Percentiles rank a stretch among this genome's conserved stretches.
phyloP scores from a whole-genome alignment of 2,888 invertebrate species.

The Cantharis lateralis region DNA sequence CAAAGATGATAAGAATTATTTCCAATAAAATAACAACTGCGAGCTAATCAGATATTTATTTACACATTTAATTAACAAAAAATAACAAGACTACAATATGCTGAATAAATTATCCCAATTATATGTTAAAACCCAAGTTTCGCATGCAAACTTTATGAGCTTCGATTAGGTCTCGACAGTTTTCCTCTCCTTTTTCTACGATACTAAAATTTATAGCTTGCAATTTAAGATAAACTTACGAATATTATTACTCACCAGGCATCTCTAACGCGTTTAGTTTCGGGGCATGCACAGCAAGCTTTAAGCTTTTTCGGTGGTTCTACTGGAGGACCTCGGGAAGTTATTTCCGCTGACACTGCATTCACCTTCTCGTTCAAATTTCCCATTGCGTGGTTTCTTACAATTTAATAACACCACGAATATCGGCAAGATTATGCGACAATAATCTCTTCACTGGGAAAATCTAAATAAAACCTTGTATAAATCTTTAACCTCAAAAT shows the following conservation, averaged over 20 bases:
- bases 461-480: background rate
- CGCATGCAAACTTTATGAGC: conserved; percentile 97
- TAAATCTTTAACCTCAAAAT: background rate
- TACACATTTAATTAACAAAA: background rate
- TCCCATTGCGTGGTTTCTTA: conserved; percentile 57
- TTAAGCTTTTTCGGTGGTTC: conserved; percentile 77
- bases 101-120: conserved; percentile 47
- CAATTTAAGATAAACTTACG: background rate
- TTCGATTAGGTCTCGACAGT: conserved; percentile 88
- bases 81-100: background rate
- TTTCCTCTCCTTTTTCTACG: conserved; percentile 88
- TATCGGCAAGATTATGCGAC: background rate
- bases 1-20: background rate
- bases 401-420: background rate
- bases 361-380: conserved; percentile 60
- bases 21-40: background rate
- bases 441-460: background rate
- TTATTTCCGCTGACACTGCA: conserved; percentile 52
- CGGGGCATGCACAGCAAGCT: conserved; percentile 96
- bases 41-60: background rate
- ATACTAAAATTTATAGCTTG: conserved; percentile 65
- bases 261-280: conserved; percentile 89
- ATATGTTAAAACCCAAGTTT: conserved; percentile 93
- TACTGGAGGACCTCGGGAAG: conserved; percentile 38
- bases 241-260: conserved; percentile 74